A percentile compares a stretch with the other conserved stretches of the same genome.
Evolutionary conservation across 64 coral and sea anemone genomes (phyloP).

Genomic region (Stylophora pistillata): DNA sequence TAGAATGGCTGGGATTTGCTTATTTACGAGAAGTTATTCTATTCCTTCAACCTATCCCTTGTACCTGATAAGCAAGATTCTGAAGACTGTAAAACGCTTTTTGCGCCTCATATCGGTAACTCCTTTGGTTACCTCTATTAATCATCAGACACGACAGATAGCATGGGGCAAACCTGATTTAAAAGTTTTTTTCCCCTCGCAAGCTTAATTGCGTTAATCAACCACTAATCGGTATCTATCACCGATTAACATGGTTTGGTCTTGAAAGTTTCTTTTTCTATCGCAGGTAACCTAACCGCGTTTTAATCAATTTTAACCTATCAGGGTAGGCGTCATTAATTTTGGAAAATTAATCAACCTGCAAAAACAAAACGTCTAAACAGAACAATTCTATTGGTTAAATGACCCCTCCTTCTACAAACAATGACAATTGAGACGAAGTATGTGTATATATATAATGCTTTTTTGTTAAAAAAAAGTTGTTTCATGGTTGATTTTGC

Average conservation of each 20-base stretch:
- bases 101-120: not conserved
- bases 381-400: constrained; percentile 15
- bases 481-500: too few species aligned
- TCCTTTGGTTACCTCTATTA: not conserved
- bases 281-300: not conserved
- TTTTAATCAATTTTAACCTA: not conserved
- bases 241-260: constrained; percentile 6
- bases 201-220: constrained; percentile 33
- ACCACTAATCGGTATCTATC: constrained; percentile 6
- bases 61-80: not conserved
- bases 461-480: not conserved
- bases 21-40: not conserved
- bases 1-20: not conserved
- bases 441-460: not conserved
- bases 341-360: not conserved
- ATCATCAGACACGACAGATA: too few species aligned
- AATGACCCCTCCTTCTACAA: constrained; percentile 22
- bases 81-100: not conserved
- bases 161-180: not conserved
- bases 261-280: not conserved
- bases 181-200: constrained; percentile 1
- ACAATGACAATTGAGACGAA: not conserved
- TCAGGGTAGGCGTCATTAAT: not conserved
- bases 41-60: not conserved
- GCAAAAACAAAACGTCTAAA: not conserved